phyloP scores from a whole-genome alignment of 2,113 vertebrate genomes.

The Nematolebias whitei region DNA sequence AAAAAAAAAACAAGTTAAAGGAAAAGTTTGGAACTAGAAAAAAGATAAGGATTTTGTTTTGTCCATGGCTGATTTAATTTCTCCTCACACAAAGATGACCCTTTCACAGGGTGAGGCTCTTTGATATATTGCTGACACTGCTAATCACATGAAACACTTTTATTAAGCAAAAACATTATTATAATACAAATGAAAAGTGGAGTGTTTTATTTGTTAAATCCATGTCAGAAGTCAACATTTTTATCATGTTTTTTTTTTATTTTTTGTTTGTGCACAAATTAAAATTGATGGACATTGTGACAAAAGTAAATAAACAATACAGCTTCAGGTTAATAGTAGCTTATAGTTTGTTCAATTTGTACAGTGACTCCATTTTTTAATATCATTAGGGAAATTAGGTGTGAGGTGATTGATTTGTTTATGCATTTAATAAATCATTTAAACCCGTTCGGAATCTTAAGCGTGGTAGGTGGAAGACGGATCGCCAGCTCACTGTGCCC shows the following conservation, averaged over 20 bases:
- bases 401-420: conserved; percentile 82
- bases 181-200: conserved; percentile 25
- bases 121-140: conserved; percentile 63
- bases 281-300: conserved; percentile 79
- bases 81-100: conserved; percentile 39
- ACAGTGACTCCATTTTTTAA: conserved; percentile 83
- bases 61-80: conserved; percentile 51
- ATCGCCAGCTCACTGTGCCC: conserved; percentile 74
- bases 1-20: conserved; percentile 18
- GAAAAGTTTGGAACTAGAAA: conserved; percentile 54
- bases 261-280: conserved; percentile 78
- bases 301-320: conserved; percentile 50
- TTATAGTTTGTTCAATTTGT: conserved; percentile 80
- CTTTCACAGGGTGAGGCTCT: conserved; percentile 13
- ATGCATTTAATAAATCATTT: conserved; percentile 84
- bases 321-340: conserved; percentile 81
- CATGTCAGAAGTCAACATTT: conserved; percentile 77
- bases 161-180: conserved; percentile 45
- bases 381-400: conserved; percentile 85
- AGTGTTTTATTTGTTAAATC: conserved; percentile 78
- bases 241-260: conserved; percentile 81
- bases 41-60: conserved; percentile 36
- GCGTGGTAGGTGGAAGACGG: conserved; percentile 69
- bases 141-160: conserved; percentile 52
- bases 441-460: conserved; percentile 79